Conservation (phyloP, 2,888 invertebrate genomes). For the Strigamia crassipes region DNA sequence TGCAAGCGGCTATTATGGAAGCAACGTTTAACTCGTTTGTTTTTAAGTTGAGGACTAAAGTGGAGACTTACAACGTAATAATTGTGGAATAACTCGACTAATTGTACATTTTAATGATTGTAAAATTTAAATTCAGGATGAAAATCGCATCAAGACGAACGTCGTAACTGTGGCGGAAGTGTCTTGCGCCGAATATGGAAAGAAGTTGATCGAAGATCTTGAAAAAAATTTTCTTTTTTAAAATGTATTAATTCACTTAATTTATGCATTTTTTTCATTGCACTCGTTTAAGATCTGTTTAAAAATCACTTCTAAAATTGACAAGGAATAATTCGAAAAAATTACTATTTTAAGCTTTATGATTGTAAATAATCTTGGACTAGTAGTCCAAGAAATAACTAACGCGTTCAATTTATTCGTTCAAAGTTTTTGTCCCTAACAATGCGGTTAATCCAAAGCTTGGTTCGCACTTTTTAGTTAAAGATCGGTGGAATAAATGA, state of each 20-base stretch:
- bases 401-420: too few species aligned
- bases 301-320: background rate
- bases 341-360: too few species aligned
- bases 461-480: too few species aligned
- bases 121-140: slow-evolving; percentile 72
- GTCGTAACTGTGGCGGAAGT: slow-evolving; percentile 72
- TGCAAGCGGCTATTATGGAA: slow-evolving; percentile 71
- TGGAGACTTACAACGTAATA: slow-evolving; percentile 87
- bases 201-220: slow-evolving; percentile 66
- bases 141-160: slow-evolving; percentile 76
- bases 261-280: background rate
- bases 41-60: slow-evolving; percentile 83
- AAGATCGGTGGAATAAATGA: slow-evolving; percentile 68
- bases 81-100: too few species aligned
- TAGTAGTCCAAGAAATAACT: too few species aligned
- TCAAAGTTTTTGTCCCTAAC: too few species aligned
- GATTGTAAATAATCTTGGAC: too few species aligned
- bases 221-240: background rate
- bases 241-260: background rate
- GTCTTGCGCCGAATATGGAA: slow-evolving; percentile 76
- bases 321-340: too few species aligned
- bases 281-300: background rate
- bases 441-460: too few species aligned
- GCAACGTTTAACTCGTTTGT: slow-evolving; percentile 78
- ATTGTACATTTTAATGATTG: too few species aligned